These are phyloP conservation scores for Peromyscus melanophrys DNA, from an alignment of 2,797 vertebrate genomes.

Conservation along the genomic window DNA sequence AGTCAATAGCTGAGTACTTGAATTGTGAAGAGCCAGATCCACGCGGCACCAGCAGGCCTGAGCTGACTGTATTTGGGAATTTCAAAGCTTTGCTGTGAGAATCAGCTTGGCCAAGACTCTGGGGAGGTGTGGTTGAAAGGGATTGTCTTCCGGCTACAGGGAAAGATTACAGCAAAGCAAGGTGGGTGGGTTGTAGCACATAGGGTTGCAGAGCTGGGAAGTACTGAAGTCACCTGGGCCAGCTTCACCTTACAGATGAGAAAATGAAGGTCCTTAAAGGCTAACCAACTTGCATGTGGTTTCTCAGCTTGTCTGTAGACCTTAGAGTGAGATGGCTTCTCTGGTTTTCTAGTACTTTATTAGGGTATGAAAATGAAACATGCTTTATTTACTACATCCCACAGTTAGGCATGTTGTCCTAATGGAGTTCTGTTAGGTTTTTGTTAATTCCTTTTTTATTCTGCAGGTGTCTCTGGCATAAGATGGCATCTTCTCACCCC, in stretches of 20 bases:
- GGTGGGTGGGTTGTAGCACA: neutral
- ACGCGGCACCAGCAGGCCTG: conserved; percentile 86
- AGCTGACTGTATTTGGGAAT: conserved; percentile 88
- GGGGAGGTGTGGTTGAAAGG: conserved; percentile 77
- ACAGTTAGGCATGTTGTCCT: neutral
- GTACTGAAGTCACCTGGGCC: conserved; percentile 44
- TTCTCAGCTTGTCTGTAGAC: conserved; percentile 45
- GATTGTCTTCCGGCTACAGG: conserved; percentile 65
- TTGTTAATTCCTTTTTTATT: conserved; percentile 30
- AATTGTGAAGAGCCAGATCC: conserved; percentile 90
- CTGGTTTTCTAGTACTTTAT: conserved; percentile 27
- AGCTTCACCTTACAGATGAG: conserved; percentile 62
- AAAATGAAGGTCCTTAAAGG: conserved; percentile 72
- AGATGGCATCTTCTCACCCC: neutral
- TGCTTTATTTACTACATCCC: conserved; percentile 9
- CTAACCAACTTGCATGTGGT: conserved; percentile 69
- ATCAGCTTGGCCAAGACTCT: conserved; percentile 81
- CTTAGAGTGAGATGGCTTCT: neutral
- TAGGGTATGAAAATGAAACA: conserved; percentile 46
- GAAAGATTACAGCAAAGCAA: conserved; percentile 73
- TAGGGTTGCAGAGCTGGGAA: conserved; percentile 1
- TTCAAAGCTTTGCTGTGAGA: conserved; percentile 86
- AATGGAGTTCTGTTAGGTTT: neutral
- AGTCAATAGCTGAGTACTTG: conserved; percentile 93
- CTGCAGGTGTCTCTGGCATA: neutral